Evolutionary conservation across 1,140 invertebrate genomes (phyloP), one percentile per base, ranked within the genome.

Genomic region (Lordiphosa clarofinis): DNA sequence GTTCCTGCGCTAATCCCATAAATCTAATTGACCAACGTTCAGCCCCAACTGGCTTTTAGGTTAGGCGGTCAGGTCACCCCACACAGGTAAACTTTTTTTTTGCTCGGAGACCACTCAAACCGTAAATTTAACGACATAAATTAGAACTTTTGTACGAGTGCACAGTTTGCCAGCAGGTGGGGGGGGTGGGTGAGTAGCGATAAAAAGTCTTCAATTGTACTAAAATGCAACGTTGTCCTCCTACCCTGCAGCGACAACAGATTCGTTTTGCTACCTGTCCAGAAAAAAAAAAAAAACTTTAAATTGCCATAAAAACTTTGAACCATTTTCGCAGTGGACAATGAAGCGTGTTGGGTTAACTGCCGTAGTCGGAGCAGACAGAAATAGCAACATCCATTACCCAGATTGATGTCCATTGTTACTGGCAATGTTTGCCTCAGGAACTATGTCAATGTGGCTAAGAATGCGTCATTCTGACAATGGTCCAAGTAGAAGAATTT

Each of bases 1-100:
- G 37, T 46, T 56, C 66, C 75, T 71, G 72, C 60, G 57, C 71
- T 72, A 82, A 82, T 75, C 54, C 71, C 71, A 72, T 82, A 81
- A 81, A 81, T 81, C 71, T 72, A 81, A 74, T 81, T 74, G 70
- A 73, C 66, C 66, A 50, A 49, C 60, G 43, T 52, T 28, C 60
- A 61, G 42, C 44, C 64, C 31, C 46, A 35, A 35, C 33, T 54
- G 47, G 70, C 69, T 79, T 79, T 65, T 79, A 70, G 74, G 74
- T 79, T 79, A 79, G 50, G 48, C 75, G 74, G 74, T 79, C 74
- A 78, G 44, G 54, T 35, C 24, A 10, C 35, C 42, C 28, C 28
- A 8, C 21, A 0, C 28, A 31, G 28, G 64, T 52, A 64, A 73
- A 54, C 54, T 64, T 19, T 19, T 19, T 76, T 63, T 73, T 46